Evolutionary conservation across 2,797 vertebrate species (phyloP), one percentile per base, ranked within the genome.

Genomic region (Toxotes lorentzi): DNA sequence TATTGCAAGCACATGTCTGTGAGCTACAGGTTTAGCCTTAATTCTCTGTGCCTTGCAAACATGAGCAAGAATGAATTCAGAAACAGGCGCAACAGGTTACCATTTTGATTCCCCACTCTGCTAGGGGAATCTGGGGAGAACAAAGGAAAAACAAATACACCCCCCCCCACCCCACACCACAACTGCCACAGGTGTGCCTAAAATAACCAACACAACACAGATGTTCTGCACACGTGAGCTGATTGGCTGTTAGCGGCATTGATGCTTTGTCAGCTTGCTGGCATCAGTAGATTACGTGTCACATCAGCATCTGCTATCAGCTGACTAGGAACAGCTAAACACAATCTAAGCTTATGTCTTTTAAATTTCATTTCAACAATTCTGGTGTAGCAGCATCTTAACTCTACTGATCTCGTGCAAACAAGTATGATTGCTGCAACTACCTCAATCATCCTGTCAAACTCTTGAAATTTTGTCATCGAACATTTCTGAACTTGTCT

Each of bases 241-340:
- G 40, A 50, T 8, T 41, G 57, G 4, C 21, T 27, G 7, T 35
- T 32, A 38, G 51, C 10, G 13, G 50, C 32, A n/a, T 32, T 45
- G 35, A 30, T 21, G 56, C 23, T 63, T 62, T 23, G 17, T 59
- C 47, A 14, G 17, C 24, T 81, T 30, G 14, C 50, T 41, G 40
- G 62, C 71, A 77, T 68, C 40, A 50, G 51, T n/a, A n/a, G 17
- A 73, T 59, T 40, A 43, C 48, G 17, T 63, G 57, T 17, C 32
- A 56, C 45, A 23, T 81, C 41, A 62, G 73, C 54, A 67, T 74
- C 30, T 59, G 12, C 41, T 57, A 32, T 61, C 21, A 76, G 41
- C 62, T 70, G 56, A 24, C 34, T 6, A 11, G 21, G 45, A 57
- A 79, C 61, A 61, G 51, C 45, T 30, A 16, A 50, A 17, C 4